Evolutionary conservation across 2,888 invertebrate species (phyloP).

Genomic region (Trichopoda pennipes): DNA sequence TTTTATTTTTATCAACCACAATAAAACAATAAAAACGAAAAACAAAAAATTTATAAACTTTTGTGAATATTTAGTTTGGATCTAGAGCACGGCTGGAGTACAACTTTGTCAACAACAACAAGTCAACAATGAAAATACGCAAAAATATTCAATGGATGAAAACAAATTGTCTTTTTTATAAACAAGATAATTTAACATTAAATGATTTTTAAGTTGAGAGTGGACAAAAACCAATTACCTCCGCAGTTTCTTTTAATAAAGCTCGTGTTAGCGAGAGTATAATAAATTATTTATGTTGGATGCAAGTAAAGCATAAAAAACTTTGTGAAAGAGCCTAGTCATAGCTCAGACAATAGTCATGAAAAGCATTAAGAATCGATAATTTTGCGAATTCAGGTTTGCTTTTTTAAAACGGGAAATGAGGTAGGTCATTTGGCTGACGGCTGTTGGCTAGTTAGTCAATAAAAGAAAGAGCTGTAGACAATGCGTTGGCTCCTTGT

Average conservation of each 20-base stretch:
- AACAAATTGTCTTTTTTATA: constrained; percentile 31
- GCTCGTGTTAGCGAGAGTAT: background rate
- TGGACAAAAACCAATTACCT: constrained; percentile 5
- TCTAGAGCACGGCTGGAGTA: constrained; percentile 28
- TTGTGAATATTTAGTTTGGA: constrained; percentile 40
- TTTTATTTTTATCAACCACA: background rate
- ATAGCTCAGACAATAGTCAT: too few relatives aligned
- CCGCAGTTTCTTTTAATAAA: too few relatives aligned
- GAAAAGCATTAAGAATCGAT: too few relatives aligned
- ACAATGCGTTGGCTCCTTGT: too few relatives aligned
- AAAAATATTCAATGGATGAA: constrained; percentile 45
- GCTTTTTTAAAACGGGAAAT: too few relatives aligned
- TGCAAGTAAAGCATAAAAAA: too few relatives aligned
- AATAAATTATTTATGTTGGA: too few relatives aligned
- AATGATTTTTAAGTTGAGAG: background rate
- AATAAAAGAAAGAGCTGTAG: too few relatives aligned
- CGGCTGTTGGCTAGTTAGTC: too few relatives aligned
- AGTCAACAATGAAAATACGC: constrained; percentile 51
- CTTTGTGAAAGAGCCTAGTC: too few relatives aligned
- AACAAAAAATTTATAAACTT: constrained; percentile 25
- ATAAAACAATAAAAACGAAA: background rate
- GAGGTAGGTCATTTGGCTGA: too few relatives aligned
- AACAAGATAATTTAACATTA: constrained; percentile 40
- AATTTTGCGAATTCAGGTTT: too few relatives aligned
- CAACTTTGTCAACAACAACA: constrained; percentile 37